Evolutionary conservation across 2,888 invertebrate species (phyloP).

Genomic region (Lysandra bellargus): DNA sequence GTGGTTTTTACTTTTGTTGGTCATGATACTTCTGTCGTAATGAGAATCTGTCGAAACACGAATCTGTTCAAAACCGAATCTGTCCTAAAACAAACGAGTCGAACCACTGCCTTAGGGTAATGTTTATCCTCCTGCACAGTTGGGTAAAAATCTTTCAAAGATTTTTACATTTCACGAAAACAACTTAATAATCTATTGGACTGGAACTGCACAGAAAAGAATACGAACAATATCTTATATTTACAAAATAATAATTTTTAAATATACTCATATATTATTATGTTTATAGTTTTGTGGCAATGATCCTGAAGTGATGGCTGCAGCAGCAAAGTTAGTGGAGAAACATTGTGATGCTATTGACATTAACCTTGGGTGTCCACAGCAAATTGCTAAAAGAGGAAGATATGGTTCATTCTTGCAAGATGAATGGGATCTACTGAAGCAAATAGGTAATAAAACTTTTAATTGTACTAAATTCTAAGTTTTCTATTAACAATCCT

Average conservation of each 20-base stretch:
- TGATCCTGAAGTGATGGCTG: constrained; percentile 91
- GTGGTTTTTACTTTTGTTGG: no score
- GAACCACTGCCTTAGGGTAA: no score
- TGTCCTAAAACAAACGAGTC: no score
- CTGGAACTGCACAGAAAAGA: neutral
- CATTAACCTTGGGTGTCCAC: constrained; percentile 98
- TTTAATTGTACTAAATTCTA: neutral
- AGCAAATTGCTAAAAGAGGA: constrained; percentile 97
- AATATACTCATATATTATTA: neutral
- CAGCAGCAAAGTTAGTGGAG: constrained; percentile 93
- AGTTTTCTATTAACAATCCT: neutral
- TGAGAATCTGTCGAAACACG: no score
- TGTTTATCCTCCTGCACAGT: neutral
- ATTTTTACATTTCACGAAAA: no score
- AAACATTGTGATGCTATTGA: constrained; percentile 96
- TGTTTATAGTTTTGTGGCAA: constrained; percentile 96
- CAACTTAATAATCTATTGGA: neutral
- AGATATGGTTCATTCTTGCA: constrained; percentile 98
- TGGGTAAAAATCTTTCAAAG: no score
- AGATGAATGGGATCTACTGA: constrained; percentile 95
- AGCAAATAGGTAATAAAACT: constrained; percentile 84
- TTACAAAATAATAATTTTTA: neutral
- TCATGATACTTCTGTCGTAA: no score
- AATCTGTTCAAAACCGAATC: no score
- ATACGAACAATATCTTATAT: no score